Conservation (phyloP, 2,888 invertebrate species). For the Conchocele bisecta region DNA sequence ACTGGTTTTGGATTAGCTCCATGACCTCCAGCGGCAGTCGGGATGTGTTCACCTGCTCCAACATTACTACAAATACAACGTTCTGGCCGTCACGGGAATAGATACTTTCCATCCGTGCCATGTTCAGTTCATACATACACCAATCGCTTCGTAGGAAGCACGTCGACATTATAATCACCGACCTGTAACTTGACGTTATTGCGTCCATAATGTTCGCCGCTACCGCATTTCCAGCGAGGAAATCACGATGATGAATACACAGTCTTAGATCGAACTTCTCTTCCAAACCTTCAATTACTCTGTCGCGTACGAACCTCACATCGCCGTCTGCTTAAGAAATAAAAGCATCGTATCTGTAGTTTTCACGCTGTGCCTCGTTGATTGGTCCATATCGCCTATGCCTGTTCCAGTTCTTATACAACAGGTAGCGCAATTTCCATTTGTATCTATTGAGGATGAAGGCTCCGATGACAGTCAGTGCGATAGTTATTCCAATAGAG, state of each 20-base stretch:
- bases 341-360: constrained; percentile 57
- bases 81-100: neutral
- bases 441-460: constrained; percentile 40
- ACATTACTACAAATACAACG: neutral
- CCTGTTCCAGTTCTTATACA: constrained; percentile 34
- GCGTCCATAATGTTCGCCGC: neutral
- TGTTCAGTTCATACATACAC: constrained; percentile 3
- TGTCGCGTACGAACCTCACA: constrained; percentile 16
- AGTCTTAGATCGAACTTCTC: neutral
- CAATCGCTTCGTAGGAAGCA: neutral
- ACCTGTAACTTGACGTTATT: neutral
- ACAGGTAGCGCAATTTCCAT: constrained; percentile 54
- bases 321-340: constrained; percentile 50
- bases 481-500: no score
- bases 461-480: no score
- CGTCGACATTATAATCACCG: neutral
- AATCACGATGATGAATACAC: neutral
- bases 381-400: constrained; percentile 22
- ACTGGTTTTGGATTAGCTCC: neutral
- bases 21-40: neutral
- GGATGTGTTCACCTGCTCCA: neutral
- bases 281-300: constrained; percentile 14
- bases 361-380: neutral
- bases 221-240: neutral
- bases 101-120: constrained; percentile 3